These are phyloP conservation scores for Drosophila triauraria DNA, from an alignment of 1,140 invertebrate genomes.

Conservation along the genomic window DNA sequence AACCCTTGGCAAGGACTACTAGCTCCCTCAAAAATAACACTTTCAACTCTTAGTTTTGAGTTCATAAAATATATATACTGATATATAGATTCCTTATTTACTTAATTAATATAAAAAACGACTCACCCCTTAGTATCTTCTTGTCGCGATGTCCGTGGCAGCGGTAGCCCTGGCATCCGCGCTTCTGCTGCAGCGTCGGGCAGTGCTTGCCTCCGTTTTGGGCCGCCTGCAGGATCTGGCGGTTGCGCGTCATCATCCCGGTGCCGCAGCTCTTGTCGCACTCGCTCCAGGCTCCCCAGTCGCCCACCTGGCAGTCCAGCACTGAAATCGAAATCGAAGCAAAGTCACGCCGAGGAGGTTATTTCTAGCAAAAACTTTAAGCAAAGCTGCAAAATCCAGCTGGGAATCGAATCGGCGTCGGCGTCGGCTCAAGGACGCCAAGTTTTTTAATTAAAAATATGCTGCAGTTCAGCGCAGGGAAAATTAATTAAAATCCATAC, in stretches of 20 bases:
- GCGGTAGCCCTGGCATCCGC: conserved; percentile 90
- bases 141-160: conserved; percentile 89
- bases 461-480: conserved; percentile 55
- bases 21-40: too few species aligned
- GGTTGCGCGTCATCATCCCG: conserved; percentile 89
- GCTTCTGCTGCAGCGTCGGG: conserved; percentile 89
- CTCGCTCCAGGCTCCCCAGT: conserved; percentile 91
- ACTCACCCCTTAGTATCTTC: conserved; percentile 89
- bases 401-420: background rate
- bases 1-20: too few species aligned
- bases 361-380: too few species aligned
- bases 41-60: too few species aligned
- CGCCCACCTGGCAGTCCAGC: conserved; percentile 91
- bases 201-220: conserved; percentile 92
- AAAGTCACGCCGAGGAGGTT: too few species aligned
- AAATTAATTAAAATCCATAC: conserved; percentile 82
- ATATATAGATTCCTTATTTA: too few species aligned
- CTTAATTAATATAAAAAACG: background rate
- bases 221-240: conserved; percentile 87
- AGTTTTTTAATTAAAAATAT: conserved; percentile 78
- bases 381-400: background rate
- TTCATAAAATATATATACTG: too few species aligned
- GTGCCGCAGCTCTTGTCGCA: conserved; percentile 91
- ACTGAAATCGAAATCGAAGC: conserved; percentile 86
- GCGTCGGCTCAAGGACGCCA: conserved; percentile 1